phyloP scores from a whole-genome alignment of 2,888 invertebrate species.

The Phortica magna region DNA sequence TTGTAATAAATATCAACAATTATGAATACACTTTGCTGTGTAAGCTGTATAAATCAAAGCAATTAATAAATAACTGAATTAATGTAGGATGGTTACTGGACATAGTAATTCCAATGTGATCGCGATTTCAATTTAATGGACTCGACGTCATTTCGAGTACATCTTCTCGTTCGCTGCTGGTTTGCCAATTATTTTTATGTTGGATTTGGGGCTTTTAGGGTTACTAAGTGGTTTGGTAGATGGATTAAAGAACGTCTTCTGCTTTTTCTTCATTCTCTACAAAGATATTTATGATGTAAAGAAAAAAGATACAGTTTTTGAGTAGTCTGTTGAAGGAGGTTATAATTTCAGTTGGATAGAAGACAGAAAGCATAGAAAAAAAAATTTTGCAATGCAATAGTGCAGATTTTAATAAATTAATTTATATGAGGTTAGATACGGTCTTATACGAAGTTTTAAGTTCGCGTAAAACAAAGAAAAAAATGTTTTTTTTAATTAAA shows the following conservation, averaged over 20 bases:
- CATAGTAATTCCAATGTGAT: conserved; percentile 6
- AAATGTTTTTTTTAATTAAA: too few relatives aligned
- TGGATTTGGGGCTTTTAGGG: background rate
- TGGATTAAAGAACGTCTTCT: conserved; percentile 24
- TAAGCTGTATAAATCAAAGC: background rate
- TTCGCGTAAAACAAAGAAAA: too few relatives aligned
- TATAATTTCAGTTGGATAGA: background rate
- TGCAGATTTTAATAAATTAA: background rate
- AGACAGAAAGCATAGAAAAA: background rate
- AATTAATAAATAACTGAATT: background rate
- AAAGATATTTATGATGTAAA: background rate
- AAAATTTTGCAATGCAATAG: background rate
- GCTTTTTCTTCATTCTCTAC: background rate
- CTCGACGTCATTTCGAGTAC: background rate
- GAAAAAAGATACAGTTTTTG: conserved; percentile 3
- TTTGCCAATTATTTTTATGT: background rate
- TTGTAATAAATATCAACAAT: conserved; percentile 30
- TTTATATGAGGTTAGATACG: background rate
- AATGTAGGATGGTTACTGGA: background rate
- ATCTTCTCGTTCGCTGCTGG: background rate
- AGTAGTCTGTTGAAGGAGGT: background rate
- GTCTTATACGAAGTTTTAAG: too few relatives aligned
- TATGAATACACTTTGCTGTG: background rate
- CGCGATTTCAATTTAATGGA: conserved; percentile 8
- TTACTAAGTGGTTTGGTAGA: background rate